A percentile compares a stretch with the other conserved stretches of the same genome.
Conservation (phyloP, 2,797 vertebrate genomes). For the Acestrorhynchus altus region DNA sequence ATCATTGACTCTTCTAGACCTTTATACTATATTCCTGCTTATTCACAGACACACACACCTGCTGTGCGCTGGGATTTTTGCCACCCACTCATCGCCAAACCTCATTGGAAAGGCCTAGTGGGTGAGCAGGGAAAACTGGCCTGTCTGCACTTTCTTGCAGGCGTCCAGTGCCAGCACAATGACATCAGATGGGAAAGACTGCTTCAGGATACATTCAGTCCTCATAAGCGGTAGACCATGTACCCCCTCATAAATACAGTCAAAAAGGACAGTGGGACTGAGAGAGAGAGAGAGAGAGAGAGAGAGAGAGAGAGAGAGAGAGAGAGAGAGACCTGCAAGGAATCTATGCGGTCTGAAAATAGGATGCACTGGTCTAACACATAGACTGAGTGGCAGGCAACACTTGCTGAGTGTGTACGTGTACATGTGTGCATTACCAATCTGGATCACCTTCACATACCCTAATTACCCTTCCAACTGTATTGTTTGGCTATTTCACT, state of each 20-base stretch:
- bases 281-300: conserved; percentile 32
- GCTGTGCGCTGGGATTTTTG: conserved; percentile 25
- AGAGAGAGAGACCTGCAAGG: conserved; percentile 32
- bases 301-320: conserved; percentile 24
- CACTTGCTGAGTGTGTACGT: conserved; percentile 29
- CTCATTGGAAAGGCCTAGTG: conserved; percentile 16
- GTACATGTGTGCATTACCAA: conserved; percentile 15
- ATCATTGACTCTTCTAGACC: background rate
- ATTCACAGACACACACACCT: conserved; percentile 38
- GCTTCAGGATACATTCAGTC: conserved; percentile 16
- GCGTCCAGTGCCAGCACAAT: conserved; percentile 6
- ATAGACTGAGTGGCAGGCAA: conserved; percentile 27
- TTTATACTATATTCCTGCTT: background rate
- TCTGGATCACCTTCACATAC: conserved; percentile 35
- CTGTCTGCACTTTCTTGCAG: conserved; percentile 13
- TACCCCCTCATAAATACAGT: conserved; percentile 11
- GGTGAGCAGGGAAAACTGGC: background rate
- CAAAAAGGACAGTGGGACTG: conserved; percentile 29
- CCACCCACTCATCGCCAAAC: conserved; percentile 3
- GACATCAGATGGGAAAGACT: conserved; percentile 42
- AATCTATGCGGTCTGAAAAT: conserved; percentile 52
- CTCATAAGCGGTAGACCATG: conserved; percentile 23
- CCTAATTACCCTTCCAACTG: background rate
- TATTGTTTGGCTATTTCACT: conserved; percentile 23
- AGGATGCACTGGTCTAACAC: conserved; percentile 40